Evolutionary conservation across 2,888 invertebrate genomes (phyloP), one percentile per base, ranked within the genome.

Genomic region (Meghimatium bilineatum): DNA sequence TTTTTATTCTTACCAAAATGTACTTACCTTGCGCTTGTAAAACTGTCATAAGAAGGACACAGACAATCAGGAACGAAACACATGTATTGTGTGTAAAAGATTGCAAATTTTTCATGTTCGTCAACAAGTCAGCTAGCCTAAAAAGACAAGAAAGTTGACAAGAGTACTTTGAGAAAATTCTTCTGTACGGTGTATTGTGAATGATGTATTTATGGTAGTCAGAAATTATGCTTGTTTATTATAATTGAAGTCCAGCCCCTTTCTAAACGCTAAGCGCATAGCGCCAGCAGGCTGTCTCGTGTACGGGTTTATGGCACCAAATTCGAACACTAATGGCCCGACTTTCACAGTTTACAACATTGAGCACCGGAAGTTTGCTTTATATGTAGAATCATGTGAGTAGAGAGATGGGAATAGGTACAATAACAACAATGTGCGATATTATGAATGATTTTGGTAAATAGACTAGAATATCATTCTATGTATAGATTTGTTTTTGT

Each of bases 21-120:
- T 44, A 74, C 72, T 74, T 14, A 74, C 72, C 72, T 74, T 49
- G 44, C 26, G 72, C 44, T 29, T 74, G 72, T 74, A 74, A 49
- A 49, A 49, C 49, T 74, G 44, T 74, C 29, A 74, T 44, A 12
- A 34, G 34, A 74, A 74, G 72, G 12, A 74, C 72, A 44, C 72
- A 74, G 2, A 74, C 20, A 8, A 74, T 74, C 26, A 74, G 49
- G 29, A 74, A 44, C 49, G 29, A 74, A 26, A 74, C 71, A 38
- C 23, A 5, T 17, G 38, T 38, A 23, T 71, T 38, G 10, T 38
- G 20, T 49, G 44, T 44, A 74, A 74, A 74, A 29, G n/a, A 17
- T 23, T 26, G 8, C 14, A 56, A 44, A 29, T 29, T 44, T 49
- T 44, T 49, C 72, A 74, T 74, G 44, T 32, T 34, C 23, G 36